Evolutionary conservation across 2,888 invertebrate species (phyloP), one percentile per base, ranked within the genome.

Genomic region (Apeira syringaria): DNA sequence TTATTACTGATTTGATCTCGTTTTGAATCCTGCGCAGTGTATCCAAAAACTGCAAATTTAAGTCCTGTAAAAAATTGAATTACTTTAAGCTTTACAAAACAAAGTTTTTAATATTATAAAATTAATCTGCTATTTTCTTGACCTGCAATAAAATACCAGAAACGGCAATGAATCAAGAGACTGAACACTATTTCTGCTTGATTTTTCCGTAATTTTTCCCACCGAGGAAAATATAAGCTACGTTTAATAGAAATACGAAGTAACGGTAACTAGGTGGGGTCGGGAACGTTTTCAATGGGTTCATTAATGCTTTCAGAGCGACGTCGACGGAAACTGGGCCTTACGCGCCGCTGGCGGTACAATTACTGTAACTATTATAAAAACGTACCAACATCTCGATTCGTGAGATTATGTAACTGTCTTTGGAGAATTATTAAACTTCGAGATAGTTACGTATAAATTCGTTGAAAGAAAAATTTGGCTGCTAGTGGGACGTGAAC

Each of bases 241-340:
- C 31, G 50, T 53, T 56, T 53, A 58, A 56, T 60, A 57, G 53
- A 47, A 56, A 56, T 47, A 45, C 47, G 28, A 46, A 43, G 41
- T 36, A 45, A 53, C 41, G 26, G 48, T 51, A 61, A 64, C 61
- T 64, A 59, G 63, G 62, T 53, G 65, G 53, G 61, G 68, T 61
- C 49, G 57, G 50, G 50, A 70, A 66, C 70, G 59, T 68, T 74
- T 68, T 76, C 64, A 74, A 74, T 77, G 59, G 61, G 68, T 70
- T 77, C 77, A 71, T 77, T 73, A 75, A 66, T 59, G 72, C 66
- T 66, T 62, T 61, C 60, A 60, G 39, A 15, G 15, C 15, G 2
- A n/a, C n/a, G 55, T 53, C 46, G 49, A 59, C 54, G 50, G 61
- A 59, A 74, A 68, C 64, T 60, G 60, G 68, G 68, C 62, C 63